Evolutionary conservation across 2,888 invertebrate genomes (phyloP).

Genomic region (Tanytarsus gracilentus): DNA sequence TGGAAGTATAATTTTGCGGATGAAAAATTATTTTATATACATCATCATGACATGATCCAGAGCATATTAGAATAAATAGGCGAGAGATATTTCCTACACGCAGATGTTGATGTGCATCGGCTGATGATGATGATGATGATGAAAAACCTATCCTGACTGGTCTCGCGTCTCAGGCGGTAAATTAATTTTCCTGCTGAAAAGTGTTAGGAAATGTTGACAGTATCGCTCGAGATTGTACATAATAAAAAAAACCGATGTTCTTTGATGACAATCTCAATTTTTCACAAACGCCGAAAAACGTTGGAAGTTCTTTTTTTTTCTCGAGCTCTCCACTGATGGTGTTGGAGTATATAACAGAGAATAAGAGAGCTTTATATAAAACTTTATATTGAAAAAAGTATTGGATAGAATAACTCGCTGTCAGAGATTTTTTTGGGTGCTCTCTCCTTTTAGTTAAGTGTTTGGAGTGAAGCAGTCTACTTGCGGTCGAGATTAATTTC

Average conservation of each 20-base stretch:
- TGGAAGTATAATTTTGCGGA: too few species aligned
- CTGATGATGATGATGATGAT: too few species aligned
- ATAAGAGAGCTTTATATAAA: not conserved
- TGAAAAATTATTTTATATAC: too few species aligned
- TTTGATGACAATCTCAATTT: constrained; percentile 27
- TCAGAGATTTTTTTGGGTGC: not conserved
- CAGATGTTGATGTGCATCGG: too few species aligned
- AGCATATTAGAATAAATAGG: too few species aligned
- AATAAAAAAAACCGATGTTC: constrained; percentile 18
- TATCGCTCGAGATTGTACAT: not conserved
- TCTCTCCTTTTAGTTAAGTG: constrained; percentile 25
- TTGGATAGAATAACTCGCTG: constrained; percentile 11
- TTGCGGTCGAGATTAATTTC: not conserved
- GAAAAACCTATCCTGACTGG: too few species aligned
- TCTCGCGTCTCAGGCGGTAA: too few species aligned
- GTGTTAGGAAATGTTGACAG: not conserved
- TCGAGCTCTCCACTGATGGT: not conserved
- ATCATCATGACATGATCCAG: too few species aligned
- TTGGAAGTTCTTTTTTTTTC: not conserved
- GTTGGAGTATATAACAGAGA: too few species aligned
- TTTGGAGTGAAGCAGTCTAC: constrained; percentile 21
- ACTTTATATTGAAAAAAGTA: not conserved
- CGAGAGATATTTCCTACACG: too few species aligned
- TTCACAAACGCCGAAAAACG: constrained; percentile 10
- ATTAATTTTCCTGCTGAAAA: not conserved